Percentiles rank a stretch among this genome's conserved stretches.
Evolutionary conservation across 2,888 invertebrate genomes (phyloP).

Genomic region (Tineola bisselliella): DNA sequence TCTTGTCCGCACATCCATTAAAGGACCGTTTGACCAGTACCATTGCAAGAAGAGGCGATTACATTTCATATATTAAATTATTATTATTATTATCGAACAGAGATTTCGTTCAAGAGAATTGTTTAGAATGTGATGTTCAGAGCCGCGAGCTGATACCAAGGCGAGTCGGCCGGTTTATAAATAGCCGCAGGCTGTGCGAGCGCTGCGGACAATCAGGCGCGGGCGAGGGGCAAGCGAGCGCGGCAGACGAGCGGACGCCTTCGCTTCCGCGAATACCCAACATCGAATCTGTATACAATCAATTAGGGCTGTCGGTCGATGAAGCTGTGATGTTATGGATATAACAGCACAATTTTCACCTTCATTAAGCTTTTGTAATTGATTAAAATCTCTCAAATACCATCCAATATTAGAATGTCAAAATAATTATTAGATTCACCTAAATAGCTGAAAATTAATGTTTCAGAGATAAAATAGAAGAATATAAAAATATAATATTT

Average conservation of each 20-base stretch:
- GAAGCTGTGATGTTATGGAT: not conserved
- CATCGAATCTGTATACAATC: not conserved
- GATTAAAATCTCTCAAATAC: too few species aligned
- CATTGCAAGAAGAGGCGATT: not conserved
- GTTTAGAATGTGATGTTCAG: slow-evolving; percentile 14
- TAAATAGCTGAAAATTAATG: too few species aligned
- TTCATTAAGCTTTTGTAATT: too few species aligned
- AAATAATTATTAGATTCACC: too few species aligned
- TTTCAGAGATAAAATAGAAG: too few species aligned
- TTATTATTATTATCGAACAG: not conserved
- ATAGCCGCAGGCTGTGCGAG: slow-evolving; percentile 54
- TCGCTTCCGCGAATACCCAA: slow-evolving; percentile 33
- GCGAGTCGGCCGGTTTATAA: slow-evolving; percentile 43
- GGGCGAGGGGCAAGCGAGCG: slow-evolving; percentile 41
- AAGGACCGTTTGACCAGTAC: slow-evolving; percentile 7
- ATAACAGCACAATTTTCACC: too few species aligned
- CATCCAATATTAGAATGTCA: too few species aligned
- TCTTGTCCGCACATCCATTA: not conserved
- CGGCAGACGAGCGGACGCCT: slow-evolving; percentile 56
- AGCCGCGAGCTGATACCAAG: not conserved
- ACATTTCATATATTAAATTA: not conserved
- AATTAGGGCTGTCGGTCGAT: not conserved
- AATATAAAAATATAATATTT: not conserved
- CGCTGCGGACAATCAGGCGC: slow-evolving; percentile 22
- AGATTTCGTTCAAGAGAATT: not conserved